A percentile compares a stretch with the other conserved stretches of the same genome.
phyloP scores from a whole-genome alignment of 2,797 vertebrate species.

The Meda fulgida region DNA sequence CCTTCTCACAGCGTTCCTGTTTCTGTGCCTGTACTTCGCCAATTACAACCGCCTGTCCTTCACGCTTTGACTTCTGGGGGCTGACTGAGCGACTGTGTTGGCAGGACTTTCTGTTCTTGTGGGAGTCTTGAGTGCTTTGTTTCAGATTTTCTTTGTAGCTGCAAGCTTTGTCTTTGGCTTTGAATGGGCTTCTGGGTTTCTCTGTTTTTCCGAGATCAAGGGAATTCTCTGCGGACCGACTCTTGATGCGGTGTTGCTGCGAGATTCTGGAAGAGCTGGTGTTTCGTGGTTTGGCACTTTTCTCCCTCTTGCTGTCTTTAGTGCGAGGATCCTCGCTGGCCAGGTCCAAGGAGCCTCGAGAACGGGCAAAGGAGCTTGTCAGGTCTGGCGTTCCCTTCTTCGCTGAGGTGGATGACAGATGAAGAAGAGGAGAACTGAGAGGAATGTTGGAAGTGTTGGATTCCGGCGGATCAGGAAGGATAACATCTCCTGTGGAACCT shows the following conservation, averaged over 20 bases:
- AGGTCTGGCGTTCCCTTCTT: conserved; percentile 76
- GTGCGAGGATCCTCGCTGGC: conserved; percentile 73
- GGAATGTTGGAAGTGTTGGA: conserved; percentile 79
- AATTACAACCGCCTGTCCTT: conserved; percentile 63
- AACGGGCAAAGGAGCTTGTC: conserved; percentile 55
- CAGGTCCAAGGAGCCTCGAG: conserved; percentile 65
- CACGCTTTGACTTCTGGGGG: conserved; percentile 62
- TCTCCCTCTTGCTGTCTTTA: conserved; percentile 68
- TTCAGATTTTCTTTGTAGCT: conserved; percentile 64
- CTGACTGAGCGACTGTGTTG: conserved; percentile 70
- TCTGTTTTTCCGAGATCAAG: conserved; percentile 77
- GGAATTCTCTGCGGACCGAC: conserved; percentile 57
- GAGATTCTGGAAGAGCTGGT: conserved; percentile 57
- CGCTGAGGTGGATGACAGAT: conserved; percentile 73
- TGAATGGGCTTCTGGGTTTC: conserved; percentile 51
- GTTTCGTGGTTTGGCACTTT: conserved; percentile 65
- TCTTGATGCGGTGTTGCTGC: conserved; percentile 60
- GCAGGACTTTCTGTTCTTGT: conserved; percentile 73
- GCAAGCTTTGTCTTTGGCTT: conserved; percentile 52
- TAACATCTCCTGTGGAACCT: conserved; percentile 79
- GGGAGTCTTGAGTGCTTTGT: conserved; percentile 67
- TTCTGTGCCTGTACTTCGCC: conserved; percentile 62
- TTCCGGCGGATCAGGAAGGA: conserved; percentile 82
- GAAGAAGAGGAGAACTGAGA: conserved; percentile 80
- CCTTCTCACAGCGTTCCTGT: conserved; percentile 61